Conservation (phyloP, 2,888 invertebrate genomes). For the Stenotaenia linearis region DNA sequence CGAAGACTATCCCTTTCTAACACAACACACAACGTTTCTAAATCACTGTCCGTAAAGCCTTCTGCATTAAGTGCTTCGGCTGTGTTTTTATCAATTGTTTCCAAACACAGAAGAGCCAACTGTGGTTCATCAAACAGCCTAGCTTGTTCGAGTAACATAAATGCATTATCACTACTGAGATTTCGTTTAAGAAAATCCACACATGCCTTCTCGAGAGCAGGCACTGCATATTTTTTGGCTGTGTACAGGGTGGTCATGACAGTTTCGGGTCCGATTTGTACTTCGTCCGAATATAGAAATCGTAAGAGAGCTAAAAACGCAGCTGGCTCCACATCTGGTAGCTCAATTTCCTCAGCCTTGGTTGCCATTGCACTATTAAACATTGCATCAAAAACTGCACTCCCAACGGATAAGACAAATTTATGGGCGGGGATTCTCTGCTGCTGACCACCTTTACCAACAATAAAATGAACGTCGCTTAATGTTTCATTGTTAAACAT, state of each 20-base stretch:
- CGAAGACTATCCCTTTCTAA: constrained; percentile 71
- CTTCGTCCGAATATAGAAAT: constrained; percentile 71
- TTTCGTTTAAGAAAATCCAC: constrained; percentile 70
- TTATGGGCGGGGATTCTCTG: constrained; percentile 71
- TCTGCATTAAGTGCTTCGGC: constrained; percentile 72
- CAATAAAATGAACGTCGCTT: constrained; percentile 70
- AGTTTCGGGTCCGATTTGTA: constrained; percentile 73
- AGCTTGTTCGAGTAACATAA: constrained; percentile 69
- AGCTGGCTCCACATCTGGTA: constrained; percentile 76
- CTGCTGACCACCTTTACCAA: constrained; percentile 63
- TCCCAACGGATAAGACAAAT: constrained; percentile 72
- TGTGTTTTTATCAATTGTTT: constrained; percentile 77
- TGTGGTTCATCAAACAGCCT: constrained; percentile 76
- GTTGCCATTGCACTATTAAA: constrained; percentile 71
- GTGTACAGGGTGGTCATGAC: constrained; percentile 82
- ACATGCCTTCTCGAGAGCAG: constrained; percentile 73
- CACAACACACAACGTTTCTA: constrained; percentile 69
- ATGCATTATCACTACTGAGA: constrained; percentile 75
- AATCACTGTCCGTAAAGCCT: constrained; percentile 73
- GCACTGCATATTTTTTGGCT: constrained; percentile 80
- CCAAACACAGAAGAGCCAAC: constrained; percentile 70
- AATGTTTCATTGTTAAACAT: constrained; percentile 61
- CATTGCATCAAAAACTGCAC: constrained; percentile 81
- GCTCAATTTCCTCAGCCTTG: constrained; percentile 64
- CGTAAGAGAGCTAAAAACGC: constrained; percentile 68